Base-by-base conservation (phyloP, 2,888 invertebrate genomes). In the Tetragonula carbonaria region DNA sequence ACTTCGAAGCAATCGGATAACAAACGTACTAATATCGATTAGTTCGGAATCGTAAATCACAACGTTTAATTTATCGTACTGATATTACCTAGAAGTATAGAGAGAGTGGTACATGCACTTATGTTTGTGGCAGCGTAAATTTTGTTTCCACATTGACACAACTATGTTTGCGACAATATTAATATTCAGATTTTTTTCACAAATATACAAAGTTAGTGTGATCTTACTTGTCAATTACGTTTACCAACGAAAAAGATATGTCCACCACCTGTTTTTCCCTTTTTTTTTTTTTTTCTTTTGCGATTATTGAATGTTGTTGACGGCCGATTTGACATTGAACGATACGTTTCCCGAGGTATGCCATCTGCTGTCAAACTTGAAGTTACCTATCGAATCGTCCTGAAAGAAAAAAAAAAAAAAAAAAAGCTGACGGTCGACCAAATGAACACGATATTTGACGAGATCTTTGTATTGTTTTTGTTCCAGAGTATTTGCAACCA, bases 401-500 rank as follows among this genome's bases (percentile, higher is more conserved):
- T 28, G 45, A 18, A 45, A 28, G 28, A 28, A 33, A 33, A 33
- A 33, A 33, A 33, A 33, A 33, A 33, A 33, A 33, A 33, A 33
- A 3, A 33, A 33, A 62, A 33, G 21, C 14, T 16, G 13, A 38
- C 2, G 23, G 18, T 21, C n/a, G 23, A 21, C 4, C 55, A 11
- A 33, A 51, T 45, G n/a, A 53, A n/a, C 55, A 53, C 18, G 66
- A 65, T 62, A 14, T 70, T 70, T 89, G 67, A 88, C 71, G 21
- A 55, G 51, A 66, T 14, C 14, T 57, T 28, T 57, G 45, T 75
- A n/a, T 79, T 38, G 59, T 78, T 82, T 86, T 51, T 90, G 89
- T 90, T 90, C 66, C 84, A 89, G 90, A 80, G 11, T 76, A 21
- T 66, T 50, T 55, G 6, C 53, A 55, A n/a, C n/a, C 72, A 0